phyloP scores from a whole-genome alignment of 2,888 invertebrate genomes.

The Agrotis exclamationis region DNA sequence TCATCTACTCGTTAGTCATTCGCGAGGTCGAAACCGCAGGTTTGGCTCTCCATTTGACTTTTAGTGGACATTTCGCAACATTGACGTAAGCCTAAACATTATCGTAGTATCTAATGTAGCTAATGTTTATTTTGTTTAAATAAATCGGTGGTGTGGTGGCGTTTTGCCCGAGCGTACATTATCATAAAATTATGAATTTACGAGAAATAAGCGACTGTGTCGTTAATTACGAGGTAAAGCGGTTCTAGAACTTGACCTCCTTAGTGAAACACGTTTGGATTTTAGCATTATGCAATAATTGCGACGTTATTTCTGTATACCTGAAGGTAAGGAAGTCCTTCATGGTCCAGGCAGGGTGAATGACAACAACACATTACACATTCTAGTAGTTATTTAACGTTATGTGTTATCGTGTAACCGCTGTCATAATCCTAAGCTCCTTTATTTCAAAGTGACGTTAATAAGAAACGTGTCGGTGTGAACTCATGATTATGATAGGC shows the following conservation, averaged over 20 bases:
- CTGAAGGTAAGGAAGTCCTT: slow-evolving; percentile 71
- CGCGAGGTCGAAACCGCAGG: slow-evolving; percentile 76
- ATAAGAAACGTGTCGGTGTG: slow-evolving; percentile 27
- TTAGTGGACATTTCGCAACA: slow-evolving; percentile 72
- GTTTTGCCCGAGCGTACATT: slow-evolving; percentile 67
- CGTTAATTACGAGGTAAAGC: slow-evolving; percentile 73
- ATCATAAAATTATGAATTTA: slow-evolving; percentile 72
- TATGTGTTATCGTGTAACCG: slow-evolving; percentile 8
- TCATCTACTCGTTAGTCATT: slow-evolving; percentile 77
- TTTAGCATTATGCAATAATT: slow-evolving; percentile 81
- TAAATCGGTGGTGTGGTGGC: slow-evolving; percentile 54
- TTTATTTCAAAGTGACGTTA: slow-evolving; percentile 39
- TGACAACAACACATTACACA: slow-evolving; percentile 49
- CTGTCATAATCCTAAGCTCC: not conserved
- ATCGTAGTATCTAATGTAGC: slow-evolving; percentile 43
- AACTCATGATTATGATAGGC: slow-evolving; percentile 31
- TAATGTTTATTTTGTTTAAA: slow-evolving; percentile 38
- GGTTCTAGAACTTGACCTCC: slow-evolving; percentile 86
- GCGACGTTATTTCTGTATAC: slow-evolving; percentile 72
- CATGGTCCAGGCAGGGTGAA: slow-evolving; percentile 74
- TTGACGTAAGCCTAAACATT: slow-evolving; percentile 33
- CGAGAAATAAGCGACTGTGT: slow-evolving; percentile 67
- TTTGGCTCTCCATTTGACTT: slow-evolving; percentile 73
- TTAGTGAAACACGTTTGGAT: slow-evolving; percentile 80
- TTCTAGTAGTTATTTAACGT: slow-evolving; percentile 15